Base-by-base conservation (phyloP, 2,888 invertebrate species). In the Folsomia manolachei region DNA sequence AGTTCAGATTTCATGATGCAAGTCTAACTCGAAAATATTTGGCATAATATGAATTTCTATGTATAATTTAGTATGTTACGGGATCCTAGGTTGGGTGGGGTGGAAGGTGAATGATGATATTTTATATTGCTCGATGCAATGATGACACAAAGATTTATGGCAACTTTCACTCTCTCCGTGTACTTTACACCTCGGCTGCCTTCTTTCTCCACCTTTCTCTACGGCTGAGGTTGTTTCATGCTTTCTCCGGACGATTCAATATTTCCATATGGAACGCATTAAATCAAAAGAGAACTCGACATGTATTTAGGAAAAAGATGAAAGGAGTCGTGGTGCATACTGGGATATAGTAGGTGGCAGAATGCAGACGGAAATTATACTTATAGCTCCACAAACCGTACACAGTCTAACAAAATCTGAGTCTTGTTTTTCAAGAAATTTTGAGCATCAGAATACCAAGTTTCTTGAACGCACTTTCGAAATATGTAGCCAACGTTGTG, bases 61-160 rank as follows among this genome's bases (percentile, higher is more conserved):
- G n/a, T n/a, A n/a, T n/a, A n/a, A n/a, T n/a, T n/a, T n/a, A n/a
- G n/a, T n/a, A n/a, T n/a, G n/a, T n/a, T n/a, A n/a, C n/a, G n/a
- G n/a, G n/a, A n/a, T n/a, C 51, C 51, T 18, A 51, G 51, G 9
- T 51, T 56, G 11, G 11, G 56, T 39, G n/a, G 56, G 56, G 56
- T 56, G 56, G 56, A 56, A 56, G 18, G 21, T 56, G 56, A 56
- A 56, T 56, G 56, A 56, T 56, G 56, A 56, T 56, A 56, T n/a
- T 56, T 21, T 56, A 56, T 56, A 56, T 56, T 21, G 19, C 56
- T 19, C 18, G 71, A 71, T 69, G 71, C 39, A 67, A 74, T 69
- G 71, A 69, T 64, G 71, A 71, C 71, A 71, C 62, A 60, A 74
- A 74, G 74, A 74, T 74, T 74, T 74, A 74, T 74, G 61, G 70